A percentile compares a stretch with the other conserved stretches of the same genome.
Evolutionary conservation across 2,113 vertebrate species (phyloP).

Genomic region (Sula dactylatra): DNA sequence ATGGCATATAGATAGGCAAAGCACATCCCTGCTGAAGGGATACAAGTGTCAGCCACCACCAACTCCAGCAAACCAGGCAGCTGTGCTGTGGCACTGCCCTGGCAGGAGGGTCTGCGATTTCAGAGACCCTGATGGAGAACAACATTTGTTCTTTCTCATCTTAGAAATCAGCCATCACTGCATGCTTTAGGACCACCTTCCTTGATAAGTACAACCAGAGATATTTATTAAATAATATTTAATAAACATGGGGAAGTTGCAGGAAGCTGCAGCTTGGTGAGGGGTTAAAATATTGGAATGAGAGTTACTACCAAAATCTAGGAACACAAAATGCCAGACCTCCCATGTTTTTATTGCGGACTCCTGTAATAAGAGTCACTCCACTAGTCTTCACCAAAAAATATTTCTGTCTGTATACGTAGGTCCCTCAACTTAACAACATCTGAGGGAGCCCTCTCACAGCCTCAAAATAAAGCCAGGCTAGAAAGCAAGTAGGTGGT

Average conservation of each 20-base stretch:
- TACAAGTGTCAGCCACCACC: background rate
- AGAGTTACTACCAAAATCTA: background rate
- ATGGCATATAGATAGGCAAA: accelerated
- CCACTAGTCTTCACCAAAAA: background rate
- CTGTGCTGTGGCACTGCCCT: background rate
- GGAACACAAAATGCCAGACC: background rate
- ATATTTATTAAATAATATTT: background rate
- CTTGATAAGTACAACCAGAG: background rate
- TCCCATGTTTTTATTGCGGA: slow-evolving; percentile 28
- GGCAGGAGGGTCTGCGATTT: background rate
- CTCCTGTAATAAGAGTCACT: background rate
- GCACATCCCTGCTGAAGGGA: background rate
- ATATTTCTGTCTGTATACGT: background rate
- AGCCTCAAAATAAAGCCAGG: background rate
- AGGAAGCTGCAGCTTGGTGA: background rate
- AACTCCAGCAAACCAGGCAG: background rate
- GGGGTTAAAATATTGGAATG: background rate
- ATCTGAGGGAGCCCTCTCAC: background rate
- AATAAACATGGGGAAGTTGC: background rate
- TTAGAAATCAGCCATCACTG: background rate
- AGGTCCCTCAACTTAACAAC: background rate
- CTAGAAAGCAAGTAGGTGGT: background rate
- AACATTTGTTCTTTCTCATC: background rate
- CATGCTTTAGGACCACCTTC: background rate
- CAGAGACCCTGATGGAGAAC: background rate